phyloP scores from a whole-genome alignment of 2,113 vertebrate genomes.

The Thamnaconus septentrionalis region DNA sequence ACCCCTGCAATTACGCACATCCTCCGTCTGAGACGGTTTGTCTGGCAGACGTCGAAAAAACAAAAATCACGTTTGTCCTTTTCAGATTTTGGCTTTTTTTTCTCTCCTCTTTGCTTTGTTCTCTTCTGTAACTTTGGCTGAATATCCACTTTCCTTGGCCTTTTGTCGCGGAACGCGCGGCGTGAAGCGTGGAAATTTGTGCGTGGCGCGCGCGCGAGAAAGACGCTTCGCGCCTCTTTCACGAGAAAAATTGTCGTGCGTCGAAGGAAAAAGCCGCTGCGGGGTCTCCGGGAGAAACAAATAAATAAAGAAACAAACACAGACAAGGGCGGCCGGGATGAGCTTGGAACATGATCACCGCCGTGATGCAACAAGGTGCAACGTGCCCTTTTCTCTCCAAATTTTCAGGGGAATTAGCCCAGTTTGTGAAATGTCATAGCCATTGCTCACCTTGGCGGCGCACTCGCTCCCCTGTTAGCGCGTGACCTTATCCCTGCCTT shows the following conservation, averaged over 20 bases:
- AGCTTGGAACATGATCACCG: slow-evolving; percentile 44
- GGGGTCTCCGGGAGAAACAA: background rate
- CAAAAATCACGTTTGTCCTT: slow-evolving; percentile 29
- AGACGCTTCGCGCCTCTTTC: slow-evolving; percentile 9
- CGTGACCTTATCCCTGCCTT: slow-evolving; percentile 71
- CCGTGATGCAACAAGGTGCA: slow-evolving; percentile 64
- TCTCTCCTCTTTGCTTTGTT: slow-evolving; percentile 27
- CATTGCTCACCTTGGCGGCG: slow-evolving; percentile 65
- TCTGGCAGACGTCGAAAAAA: slow-evolving; percentile 11
- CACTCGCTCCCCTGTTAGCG: slow-evolving; percentile 63
- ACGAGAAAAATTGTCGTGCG: slow-evolving; percentile 18
- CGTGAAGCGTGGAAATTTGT: slow-evolving; percentile 33
- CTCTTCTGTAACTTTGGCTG: slow-evolving; percentile 7
- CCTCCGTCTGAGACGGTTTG: slow-evolving; percentile 11
- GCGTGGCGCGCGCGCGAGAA: slow-evolving; percentile 6
- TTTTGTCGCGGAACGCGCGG: slow-evolving; percentile 27
- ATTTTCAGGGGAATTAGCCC: slow-evolving; percentile 71
- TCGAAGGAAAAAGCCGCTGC: slow-evolving; percentile 9
- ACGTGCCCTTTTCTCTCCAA: slow-evolving; percentile 66
- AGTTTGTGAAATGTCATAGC: slow-evolving; percentile 74
- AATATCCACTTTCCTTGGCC: slow-evolving; percentile 13
- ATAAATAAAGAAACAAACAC: no score
- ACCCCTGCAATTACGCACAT: background rate
- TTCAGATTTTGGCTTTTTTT: slow-evolving; percentile 27
- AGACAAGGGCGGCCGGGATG: background rate